Conservation (phyloP, 2,797 vertebrate species). For the Anabas testudineus region DNA sequence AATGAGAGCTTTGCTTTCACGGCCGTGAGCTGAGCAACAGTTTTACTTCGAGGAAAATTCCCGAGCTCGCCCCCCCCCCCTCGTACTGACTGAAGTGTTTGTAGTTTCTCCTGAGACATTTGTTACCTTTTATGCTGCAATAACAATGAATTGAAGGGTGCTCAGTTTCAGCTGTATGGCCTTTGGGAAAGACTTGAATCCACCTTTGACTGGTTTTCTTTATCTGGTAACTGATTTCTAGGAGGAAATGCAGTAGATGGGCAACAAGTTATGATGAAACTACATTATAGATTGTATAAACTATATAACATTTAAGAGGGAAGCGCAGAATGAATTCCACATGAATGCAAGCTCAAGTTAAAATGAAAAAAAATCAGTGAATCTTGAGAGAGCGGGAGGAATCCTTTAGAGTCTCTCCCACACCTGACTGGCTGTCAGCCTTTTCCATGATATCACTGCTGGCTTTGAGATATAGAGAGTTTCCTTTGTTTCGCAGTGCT, state of each 20-base stretch:
- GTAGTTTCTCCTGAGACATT: conserved; percentile 45
- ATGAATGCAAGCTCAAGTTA: conserved; percentile 7
- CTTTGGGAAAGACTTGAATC: conserved; percentile 24
- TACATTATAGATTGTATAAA: conserved; percentile 17
- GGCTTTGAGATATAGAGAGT: conserved; percentile 54
- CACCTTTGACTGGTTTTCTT: conserved; percentile 14
- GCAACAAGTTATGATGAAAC: background rate
- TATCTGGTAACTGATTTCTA: background rate
- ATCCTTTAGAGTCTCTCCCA: conserved; percentile 51
- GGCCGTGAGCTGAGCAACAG: conserved; percentile 62
- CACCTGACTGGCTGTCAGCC: conserved; percentile 58
- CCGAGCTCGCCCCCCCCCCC: conserved; percentile 33
- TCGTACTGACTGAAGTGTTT: conserved; percentile 39
- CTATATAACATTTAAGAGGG: background rate
- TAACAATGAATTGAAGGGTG: conserved; percentile 30
- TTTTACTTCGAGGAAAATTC: conserved; percentile 71
- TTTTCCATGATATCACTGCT: conserved; percentile 71
- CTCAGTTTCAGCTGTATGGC: conserved; percentile 12
- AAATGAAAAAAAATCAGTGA: conserved; percentile 11
- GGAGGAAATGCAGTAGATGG: conserved; percentile 11
- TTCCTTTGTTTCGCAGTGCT: conserved; percentile 48
- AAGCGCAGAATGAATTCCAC: conserved; percentile 11
- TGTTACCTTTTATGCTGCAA: conserved; percentile 50
- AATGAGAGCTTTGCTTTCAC: conserved; percentile 77
- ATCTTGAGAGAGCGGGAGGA: conserved; percentile 21